These are phyloP conservation scores for Melipona bicolor DNA, from an alignment of 2,888 invertebrate genomes.

Conservation along the genomic window DNA sequence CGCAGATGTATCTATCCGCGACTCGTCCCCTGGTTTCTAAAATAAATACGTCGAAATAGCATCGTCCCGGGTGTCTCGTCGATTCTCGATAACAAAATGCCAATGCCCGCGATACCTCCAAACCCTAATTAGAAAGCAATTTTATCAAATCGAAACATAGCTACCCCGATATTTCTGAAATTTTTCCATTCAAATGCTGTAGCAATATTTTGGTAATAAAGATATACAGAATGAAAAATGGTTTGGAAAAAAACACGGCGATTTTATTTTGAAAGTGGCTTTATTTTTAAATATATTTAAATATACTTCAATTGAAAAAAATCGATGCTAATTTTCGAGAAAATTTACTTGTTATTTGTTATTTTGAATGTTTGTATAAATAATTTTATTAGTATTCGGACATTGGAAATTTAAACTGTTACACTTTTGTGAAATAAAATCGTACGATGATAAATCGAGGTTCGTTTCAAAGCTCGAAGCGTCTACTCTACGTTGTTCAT, in stretches of 20 bases:
- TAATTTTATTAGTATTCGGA: too few species aligned
- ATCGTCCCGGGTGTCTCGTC: constrained; percentile 1
- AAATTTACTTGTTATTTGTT: too few species aligned
- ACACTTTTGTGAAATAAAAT: too few species aligned
- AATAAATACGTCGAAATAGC: constrained; percentile 32
- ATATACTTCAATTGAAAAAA: too few species aligned
- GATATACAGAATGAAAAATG: background rate
- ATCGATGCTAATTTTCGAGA: too few species aligned
- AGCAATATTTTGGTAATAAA: background rate
- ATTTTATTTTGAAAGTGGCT: too few species aligned
- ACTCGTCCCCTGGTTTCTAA: constrained; percentile 11
- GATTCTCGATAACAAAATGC: constrained; percentile 10
- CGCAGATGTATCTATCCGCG: background rate
- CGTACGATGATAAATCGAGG: too few species aligned
- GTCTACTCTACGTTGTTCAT: too few species aligned
- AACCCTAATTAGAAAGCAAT: constrained; percentile 36
- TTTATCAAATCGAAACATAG: background rate
- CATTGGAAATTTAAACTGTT: too few species aligned
- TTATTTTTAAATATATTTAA: too few species aligned
- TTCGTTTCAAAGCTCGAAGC: too few species aligned
- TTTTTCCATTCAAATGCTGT: background rate
- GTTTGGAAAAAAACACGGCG: background rate
- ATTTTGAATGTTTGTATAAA: too few species aligned
- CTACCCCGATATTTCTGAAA: background rate
- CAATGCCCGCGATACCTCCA: background rate